phyloP scores from a whole-genome alignment of 2,888 invertebrate species.

The Plebejus anna region DNA sequence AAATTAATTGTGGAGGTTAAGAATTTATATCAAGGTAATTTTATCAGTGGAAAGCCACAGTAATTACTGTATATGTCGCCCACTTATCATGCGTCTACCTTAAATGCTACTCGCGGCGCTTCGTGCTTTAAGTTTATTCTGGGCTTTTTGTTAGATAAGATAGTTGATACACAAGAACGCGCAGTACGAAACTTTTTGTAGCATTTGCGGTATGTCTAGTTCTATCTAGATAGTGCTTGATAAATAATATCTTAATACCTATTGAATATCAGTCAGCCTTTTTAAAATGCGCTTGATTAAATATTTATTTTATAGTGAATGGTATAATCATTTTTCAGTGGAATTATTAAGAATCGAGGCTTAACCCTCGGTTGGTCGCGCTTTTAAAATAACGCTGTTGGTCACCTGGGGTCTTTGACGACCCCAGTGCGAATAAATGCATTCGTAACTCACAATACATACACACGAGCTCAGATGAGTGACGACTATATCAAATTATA shows the following conservation, averaged over 20 bases:
- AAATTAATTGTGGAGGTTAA: conserved; percentile 17
- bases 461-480: too few relatives aligned
- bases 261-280: neutral
- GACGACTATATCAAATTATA: too few relatives aligned
- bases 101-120: conserved; percentile 50
- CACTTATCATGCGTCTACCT: conserved; percentile 55
- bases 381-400: too few relatives aligned
- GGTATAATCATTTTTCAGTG: neutral
- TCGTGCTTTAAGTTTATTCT: conserved; percentile 47
- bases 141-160: conserved; percentile 30
- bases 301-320: neutral
- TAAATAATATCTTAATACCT: conserved; percentile 1
- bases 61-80: conserved; percentile 57
- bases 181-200: conserved; percentile 32
- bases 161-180: conserved; percentile 15
- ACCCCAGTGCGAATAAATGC: too few relatives aligned
- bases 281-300: neutral
- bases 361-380: too few relatives aligned
- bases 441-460: too few relatives aligned
- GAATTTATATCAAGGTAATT: conserved; percentile 27
- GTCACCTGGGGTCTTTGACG: too few relatives aligned
- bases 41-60: conserved; percentile 36
- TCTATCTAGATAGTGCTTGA: neutral
- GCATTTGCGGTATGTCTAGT: conserved; percentile 37
- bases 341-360: neutral